phyloP scores from a whole-genome alignment of 1,140 invertebrate genomes.

The Lepidotrigona ventralis region DNA sequence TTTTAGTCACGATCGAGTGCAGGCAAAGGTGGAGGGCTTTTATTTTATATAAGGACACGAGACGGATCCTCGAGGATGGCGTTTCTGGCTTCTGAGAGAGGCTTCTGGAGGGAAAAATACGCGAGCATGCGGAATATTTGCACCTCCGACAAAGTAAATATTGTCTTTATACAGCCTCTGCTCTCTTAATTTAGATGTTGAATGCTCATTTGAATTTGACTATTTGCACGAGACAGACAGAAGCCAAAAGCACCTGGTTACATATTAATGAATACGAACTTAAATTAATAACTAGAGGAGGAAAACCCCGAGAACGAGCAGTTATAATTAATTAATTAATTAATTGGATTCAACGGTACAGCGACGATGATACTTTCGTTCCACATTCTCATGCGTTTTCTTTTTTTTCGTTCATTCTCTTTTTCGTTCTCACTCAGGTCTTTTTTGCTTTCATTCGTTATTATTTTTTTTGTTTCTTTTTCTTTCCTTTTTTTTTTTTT shows the following conservation, averaged over 20 bases:
- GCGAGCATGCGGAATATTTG: conserved; percentile 17
- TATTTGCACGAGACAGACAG: conserved; percentile 26
- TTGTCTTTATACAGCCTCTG: not conserved
- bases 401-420: conserved; percentile 13
- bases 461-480: conserved; percentile 14
- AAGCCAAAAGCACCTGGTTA: conserved; percentile 63
- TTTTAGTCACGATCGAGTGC: conserved; percentile 56
- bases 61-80: conserved; percentile 60
- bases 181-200: not conserved
- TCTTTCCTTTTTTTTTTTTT: not conserved
- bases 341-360: conserved; percentile 35
- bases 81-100: conserved; percentile 71
- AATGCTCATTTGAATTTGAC: not conserved
- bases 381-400: conserved; percentile 30
- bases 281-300: conserved; percentile 45
- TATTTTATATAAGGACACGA: conserved; percentile 17
- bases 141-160: conserved; percentile 15
- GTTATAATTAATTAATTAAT: conserved; percentile 43
- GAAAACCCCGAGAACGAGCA: conserved; percentile 53
- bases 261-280: conserved; percentile 47
- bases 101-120: conserved; percentile 56
- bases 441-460: conserved; percentile 30
- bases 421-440: conserved; percentile 21
- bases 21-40: conserved; percentile 55
- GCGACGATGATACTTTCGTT: conserved; percentile 40